Base-by-base conservation (phyloP, 2,113 vertebrate genomes). In the Galeopterus variegatus region DNA sequence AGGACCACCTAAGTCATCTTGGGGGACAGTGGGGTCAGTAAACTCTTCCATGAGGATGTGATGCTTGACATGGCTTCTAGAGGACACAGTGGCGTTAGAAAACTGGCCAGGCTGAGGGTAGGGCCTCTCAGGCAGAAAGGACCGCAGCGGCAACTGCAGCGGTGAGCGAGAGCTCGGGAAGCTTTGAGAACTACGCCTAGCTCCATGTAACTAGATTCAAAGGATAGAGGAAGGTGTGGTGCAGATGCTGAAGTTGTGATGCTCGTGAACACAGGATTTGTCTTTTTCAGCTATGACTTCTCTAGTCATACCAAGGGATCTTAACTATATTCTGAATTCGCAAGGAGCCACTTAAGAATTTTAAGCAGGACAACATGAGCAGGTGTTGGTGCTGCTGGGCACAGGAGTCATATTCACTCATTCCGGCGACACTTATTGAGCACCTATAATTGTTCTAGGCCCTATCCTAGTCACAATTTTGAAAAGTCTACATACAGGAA, bases 401-500 rank as follows among this genome's bases (percentile, higher is more conserved):
- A 13, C 28, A 81, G 19, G 54, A 23, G 8, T 72, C 75, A 52
- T 0, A 13, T 23, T 33, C 6, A 14, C 72, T 88, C 36, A 31
- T 79, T 93, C n/a, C 67, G 83, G 14, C 62, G 19, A 11, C 64
- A 70, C 24, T 58, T 81, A 14, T 5, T 64, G 58, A 83, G 15
- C 3, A 48, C 19, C 36, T 67, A 58, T 75, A 82, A 18, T 28
- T 90, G 54, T 26, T 45, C 45, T 48, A 28, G 11, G 21, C 24
- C 21, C 75, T 52, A 3, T 54, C 33, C 54, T 48, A 33, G 26
- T 72, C 64, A 52, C 13, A 64, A 8, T 60, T 95, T 75, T 84
- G 72, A 28, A 83, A 96, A 84, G 28, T 70, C 48, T 93, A 67
- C 56, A 93, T 28, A 24, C 52, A 54, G 48, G 52, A 83, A 62